Conservation (phyloP, 2,113 vertebrate genomes). For the Dendropsophus ebraccatus region DNA sequence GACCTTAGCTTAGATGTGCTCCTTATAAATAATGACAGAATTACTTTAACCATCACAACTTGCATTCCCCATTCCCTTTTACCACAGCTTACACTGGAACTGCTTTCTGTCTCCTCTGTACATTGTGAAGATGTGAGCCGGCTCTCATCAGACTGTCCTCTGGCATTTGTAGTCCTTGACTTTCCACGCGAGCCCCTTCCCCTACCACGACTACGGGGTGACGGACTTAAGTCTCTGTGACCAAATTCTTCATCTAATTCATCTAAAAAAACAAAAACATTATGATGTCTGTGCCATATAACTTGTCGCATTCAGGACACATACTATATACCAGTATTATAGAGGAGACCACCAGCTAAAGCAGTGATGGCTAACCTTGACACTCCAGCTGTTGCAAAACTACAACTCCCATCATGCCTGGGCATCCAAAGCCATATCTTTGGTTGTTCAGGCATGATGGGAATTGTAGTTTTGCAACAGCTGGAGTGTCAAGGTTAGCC, state of each 20-base stretch:
- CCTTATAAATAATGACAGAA: not conserved
- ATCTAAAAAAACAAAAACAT: constrained; percentile 67
- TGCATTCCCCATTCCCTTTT: too few species aligned
- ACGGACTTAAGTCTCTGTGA: constrained; percentile 88
- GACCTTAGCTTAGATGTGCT: not conserved
- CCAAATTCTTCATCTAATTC: constrained; percentile 88
- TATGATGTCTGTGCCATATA: too few species aligned
- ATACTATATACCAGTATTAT: too few species aligned
- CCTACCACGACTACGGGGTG: constrained; percentile 84
- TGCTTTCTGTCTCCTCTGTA: constrained; percentile 91
- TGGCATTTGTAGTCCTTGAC: constrained; percentile 82
- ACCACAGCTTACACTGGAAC: constrained; percentile 87
- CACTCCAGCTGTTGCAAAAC: too few species aligned
- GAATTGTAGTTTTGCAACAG: too few species aligned
- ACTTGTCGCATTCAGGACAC: too few species aligned
- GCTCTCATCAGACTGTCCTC: constrained; percentile 88
- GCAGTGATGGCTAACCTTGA: too few species aligned
- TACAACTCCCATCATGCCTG: too few species aligned
- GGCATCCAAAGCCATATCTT: too few species aligned
- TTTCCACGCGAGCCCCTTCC: constrained; percentile 90
- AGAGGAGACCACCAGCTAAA: too few species aligned
- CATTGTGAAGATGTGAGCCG: constrained; percentile 95
- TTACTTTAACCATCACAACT: not conserved
- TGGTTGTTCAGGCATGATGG: too few species aligned
- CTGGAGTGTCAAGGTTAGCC: too few species aligned